phyloP scores from a whole-genome alignment of 2,888 invertebrate genomes.

The Andrena marginata region DNA sequence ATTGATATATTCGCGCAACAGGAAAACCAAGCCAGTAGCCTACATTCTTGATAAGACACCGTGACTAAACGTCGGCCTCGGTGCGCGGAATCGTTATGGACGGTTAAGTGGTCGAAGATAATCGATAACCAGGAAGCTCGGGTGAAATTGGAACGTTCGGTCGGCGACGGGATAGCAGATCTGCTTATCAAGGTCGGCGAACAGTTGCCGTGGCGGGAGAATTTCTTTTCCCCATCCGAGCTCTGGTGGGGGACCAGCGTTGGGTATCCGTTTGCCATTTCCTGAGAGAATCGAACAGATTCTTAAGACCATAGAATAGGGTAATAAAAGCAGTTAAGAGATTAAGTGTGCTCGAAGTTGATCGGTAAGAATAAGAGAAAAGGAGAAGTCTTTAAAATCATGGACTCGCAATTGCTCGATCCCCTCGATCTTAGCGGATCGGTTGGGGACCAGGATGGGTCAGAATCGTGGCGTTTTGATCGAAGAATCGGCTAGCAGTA shows the following conservation, averaged over 20 bases:
- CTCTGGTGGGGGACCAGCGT: neutral
- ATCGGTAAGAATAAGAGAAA: too few species aligned
- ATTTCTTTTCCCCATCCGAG: neutral
- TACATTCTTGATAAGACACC: constrained; percentile 66
- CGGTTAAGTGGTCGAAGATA: constrained; percentile 55
- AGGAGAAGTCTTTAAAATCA: neutral
- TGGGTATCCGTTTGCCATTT: neutral
- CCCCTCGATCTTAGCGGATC: neutral
- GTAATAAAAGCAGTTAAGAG: neutral
- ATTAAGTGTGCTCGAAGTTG: neutral
- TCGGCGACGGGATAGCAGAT: constrained; percentile 33
- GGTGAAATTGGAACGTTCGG: constrained; percentile 54
- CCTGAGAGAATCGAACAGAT: neutral
- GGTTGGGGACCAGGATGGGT: constrained; percentile 42
- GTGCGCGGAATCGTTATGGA: constrained; percentile 35
- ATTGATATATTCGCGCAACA: constrained; percentile 66
- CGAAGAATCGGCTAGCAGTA: constrained; percentile 59
- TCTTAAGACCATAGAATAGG: neutral
- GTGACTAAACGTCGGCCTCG: constrained; percentile 59
- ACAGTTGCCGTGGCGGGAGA: neutral
- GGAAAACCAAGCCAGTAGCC: constrained; percentile 63
- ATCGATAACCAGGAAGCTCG: constrained; percentile 62
- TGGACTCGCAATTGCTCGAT: neutral
- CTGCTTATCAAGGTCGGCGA: constrained; percentile 43
- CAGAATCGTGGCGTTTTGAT: constrained; percentile 56